Evolutionary conservation across 2,888 invertebrate species (phyloP), one percentile per base, ranked within the genome.

Genomic region (Idaea aversata): DNA sequence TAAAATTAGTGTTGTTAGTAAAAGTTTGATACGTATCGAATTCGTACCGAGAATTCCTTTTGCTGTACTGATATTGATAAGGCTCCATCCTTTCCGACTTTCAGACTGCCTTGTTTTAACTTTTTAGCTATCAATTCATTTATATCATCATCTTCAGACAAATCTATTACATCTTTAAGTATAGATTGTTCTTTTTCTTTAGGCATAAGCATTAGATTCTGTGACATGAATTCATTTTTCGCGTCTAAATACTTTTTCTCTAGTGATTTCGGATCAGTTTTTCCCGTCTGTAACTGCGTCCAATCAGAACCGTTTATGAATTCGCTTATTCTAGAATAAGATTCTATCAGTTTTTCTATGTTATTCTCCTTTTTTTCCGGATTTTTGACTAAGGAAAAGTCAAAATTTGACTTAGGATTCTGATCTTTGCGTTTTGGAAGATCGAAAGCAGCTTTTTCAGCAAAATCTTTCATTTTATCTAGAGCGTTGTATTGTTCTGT

Each of bases 401-500:
- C 86, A 67, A 77, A 87, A 74, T 87, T 88, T 36, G 16, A 13
- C 6, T 59, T 59, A 10, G 15, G 34, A 59, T 58, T 16, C 6
- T n/a, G n/a, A 15, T 86, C 86, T 77, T 87, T 91, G 0, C 82
- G 76, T 77, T 91, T 93, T 0, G 92, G 90, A 5, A 92, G 74
- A 69, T 93, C 93, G 65, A 93, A 91, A 0, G 93, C 88, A 0
- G 91, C 91, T 70, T 91, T 93, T 73, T 93, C 93, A 7, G 93
- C 93, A 77, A 93, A 93, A 66, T 92, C 88, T 72, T 92, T 92
- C 90, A 93, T 93, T 85, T 92, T 93, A 47, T 93, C 93, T 65
- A 93, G 69, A 0, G 93, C 93, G 69, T 93, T 93, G 71, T 93
- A 93, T 77, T 93, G 88, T 36, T 91, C 89, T 0, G 79, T 72